These are phyloP conservation scores for Drosophila funebris DNA, from an alignment of 1,140 invertebrate genomes.

Conservation along the genomic window DNA sequence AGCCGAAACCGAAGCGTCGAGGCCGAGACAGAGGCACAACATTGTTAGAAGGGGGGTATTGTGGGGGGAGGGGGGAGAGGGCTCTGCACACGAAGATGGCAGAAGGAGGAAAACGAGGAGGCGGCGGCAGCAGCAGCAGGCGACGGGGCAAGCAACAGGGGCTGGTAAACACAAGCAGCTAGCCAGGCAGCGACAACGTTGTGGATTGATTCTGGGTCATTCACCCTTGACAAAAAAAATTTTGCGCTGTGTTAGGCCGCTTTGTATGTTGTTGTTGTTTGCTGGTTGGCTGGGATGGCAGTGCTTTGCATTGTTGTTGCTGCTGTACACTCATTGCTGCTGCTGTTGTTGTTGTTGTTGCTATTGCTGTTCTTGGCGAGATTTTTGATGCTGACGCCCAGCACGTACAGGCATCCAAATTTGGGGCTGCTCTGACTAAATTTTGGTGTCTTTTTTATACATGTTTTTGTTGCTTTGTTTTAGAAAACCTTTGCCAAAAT, in stretches of 20 bases:
- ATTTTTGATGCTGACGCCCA: slow-evolving; percentile 49
- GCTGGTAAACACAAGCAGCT: slow-evolving; percentile 31
- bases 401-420: slow-evolving; percentile 71
- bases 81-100: slow-evolving; percentile 48
- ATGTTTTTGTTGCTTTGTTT: background rate
- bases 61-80: background rate
- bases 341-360: slow-evolving; percentile 12
- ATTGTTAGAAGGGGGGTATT: slow-evolving; percentile 40
- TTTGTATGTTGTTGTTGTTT: slow-evolving; percentile 45
- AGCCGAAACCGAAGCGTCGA: slow-evolving; percentile 37
- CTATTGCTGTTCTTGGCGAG: slow-evolving; percentile 35
- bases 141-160: slow-evolving; percentile 9
- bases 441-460: background rate
- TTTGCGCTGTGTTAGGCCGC: slow-evolving; percentile 78
- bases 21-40: slow-evolving; percentile 39
- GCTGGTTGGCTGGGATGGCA: slow-evolving; percentile 28
- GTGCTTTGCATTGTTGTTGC: slow-evolving; percentile 41
- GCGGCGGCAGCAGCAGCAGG: slow-evolving; percentile 24
- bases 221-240: slow-evolving; percentile 80
- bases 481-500: slow-evolving; percentile 39
- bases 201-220: slow-evolving; percentile 82
- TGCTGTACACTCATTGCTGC: slow-evolving; percentile 21
- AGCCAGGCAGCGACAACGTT: slow-evolving; percentile 60
- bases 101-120: slow-evolving; percentile 7
- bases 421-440: slow-evolving; percentile 43